Evolutionary conservation across 2,797 vertebrate species (phyloP).

Genomic region (Cephalopachus bancanus): DNA sequence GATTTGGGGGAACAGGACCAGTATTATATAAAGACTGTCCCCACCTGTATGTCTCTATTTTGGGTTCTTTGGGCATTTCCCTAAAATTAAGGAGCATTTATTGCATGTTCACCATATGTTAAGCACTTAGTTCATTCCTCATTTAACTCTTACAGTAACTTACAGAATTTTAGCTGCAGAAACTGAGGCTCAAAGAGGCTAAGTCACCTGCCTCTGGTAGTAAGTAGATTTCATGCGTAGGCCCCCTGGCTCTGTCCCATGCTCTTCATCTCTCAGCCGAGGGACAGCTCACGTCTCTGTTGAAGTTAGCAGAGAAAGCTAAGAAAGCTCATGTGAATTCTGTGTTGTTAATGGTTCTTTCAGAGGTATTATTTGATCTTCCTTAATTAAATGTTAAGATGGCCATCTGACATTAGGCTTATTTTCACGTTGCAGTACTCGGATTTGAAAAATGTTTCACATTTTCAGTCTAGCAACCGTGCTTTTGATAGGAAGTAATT

Average conservation of each 20-base stretch:
- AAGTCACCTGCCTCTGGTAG: not conserved
- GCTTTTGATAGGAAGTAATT: not conserved
- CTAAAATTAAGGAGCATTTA: constrained; percentile 1
- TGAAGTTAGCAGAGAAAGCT: not conserved
- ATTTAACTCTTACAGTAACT: not conserved
- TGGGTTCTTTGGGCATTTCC: not conserved
- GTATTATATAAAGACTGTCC: not conserved
- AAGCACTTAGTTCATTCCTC: not conserved
- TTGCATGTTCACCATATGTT: not conserved
- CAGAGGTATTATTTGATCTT: not conserved
- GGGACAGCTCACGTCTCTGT: not conserved
- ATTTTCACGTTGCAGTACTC: not conserved
- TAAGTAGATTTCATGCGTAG: not conserved
- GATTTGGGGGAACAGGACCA: not conserved
- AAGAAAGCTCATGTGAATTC: not conserved
- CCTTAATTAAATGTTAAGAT: not conserved
- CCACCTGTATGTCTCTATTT: not conserved
- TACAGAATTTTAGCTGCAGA: not conserved
- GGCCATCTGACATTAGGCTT: not conserved
- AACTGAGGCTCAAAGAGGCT: not conserved
- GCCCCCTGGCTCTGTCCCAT: not conserved
- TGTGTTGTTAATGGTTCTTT: not conserved
- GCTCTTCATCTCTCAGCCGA: too few relatives aligned
- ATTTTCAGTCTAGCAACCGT: not conserved
- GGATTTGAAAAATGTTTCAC: not conserved